Conservation (phyloP, 1,140 invertebrate genomes). For the Xylocopa sonorina region DNA sequence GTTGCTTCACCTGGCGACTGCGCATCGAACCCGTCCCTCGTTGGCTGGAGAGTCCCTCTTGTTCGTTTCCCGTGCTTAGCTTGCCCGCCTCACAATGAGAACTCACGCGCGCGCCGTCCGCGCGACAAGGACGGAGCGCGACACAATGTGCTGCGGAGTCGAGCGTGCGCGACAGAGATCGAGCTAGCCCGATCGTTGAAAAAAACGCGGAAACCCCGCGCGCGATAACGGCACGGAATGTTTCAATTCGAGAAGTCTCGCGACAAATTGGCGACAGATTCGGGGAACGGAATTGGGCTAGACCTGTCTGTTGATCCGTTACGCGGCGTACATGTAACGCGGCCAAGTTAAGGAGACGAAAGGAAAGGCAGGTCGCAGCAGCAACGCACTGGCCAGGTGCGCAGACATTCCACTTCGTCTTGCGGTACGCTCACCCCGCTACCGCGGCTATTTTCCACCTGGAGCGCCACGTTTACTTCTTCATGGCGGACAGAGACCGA, state of each 20-base stretch:
- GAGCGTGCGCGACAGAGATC: background rate
- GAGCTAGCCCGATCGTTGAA: too few relatives aligned
- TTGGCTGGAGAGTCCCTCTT: slow-evolving; percentile 47
- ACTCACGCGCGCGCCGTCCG: slow-evolving; percentile 4
- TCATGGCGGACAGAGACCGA: slow-evolving; percentile 51
- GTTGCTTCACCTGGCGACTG: slow-evolving; percentile 81
- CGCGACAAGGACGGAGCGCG: background rate
- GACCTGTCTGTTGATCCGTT: too few relatives aligned
- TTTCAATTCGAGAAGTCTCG: slow-evolving; percentile 32
- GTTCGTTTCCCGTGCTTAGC: slow-evolving; percentile 1
- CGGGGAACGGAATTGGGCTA: background rate
- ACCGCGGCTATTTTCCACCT: slow-evolving; percentile 49
- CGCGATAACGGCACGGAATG: slow-evolving; percentile 1
- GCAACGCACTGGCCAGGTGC: slow-evolving; percentile 64
- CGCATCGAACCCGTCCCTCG: slow-evolving; percentile 69
- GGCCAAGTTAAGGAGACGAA: slow-evolving; percentile 64
- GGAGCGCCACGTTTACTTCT: slow-evolving; percentile 47
- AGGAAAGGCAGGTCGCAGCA: slow-evolving; percentile 73
- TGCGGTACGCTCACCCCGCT: slow-evolving; percentile 37
- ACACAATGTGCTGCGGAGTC: too few relatives aligned
- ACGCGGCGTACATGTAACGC: slow-evolving; percentile 63
- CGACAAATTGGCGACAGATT: background rate
- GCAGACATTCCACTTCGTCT: slow-evolving; percentile 68
- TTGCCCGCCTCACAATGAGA: slow-evolving; percentile 5
- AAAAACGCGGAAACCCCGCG: slow-evolving; percentile 39